These are phyloP conservation scores for Ceratotherium simum DNA, from an alignment of 2,113 vertebrate genomes.

Conservation along the genomic window DNA sequence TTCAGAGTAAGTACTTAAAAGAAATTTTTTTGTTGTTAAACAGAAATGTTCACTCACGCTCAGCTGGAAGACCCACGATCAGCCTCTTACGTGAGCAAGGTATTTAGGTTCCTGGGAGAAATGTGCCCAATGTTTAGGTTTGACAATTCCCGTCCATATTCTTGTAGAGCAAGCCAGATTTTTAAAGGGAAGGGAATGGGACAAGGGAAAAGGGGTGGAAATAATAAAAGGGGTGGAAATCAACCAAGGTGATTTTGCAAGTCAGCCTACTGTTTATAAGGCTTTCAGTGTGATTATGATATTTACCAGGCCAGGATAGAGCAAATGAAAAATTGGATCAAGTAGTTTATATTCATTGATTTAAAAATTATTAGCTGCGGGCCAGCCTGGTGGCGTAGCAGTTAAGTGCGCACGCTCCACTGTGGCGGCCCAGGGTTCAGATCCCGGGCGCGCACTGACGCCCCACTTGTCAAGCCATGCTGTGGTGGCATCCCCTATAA, in stretches of 20 bases:
- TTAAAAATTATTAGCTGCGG: not conserved
- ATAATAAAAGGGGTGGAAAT: not conserved
- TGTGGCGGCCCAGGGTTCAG: too few species aligned
- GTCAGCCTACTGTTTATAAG: not conserved
- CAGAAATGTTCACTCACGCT: slow-evolving; percentile 98
- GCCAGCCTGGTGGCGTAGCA: too few species aligned
- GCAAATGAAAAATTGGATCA: not conserved
- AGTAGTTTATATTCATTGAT: not conserved
- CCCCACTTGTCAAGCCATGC: too few species aligned
- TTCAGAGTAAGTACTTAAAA: slow-evolving; percentile 28
- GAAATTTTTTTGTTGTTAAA: slow-evolving; percentile 70
- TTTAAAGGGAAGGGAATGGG: not conserved
- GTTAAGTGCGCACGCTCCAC: too few species aligned
- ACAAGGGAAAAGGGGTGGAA: too few species aligned
- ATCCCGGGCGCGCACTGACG: too few species aligned
- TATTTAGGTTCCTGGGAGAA: slow-evolving; percentile 75
- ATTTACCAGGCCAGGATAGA: not conserved
- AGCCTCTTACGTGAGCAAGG: slow-evolving; percentile 95
- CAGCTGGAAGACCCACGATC: slow-evolving; percentile 97
- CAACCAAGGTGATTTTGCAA: not conserved
- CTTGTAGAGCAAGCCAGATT: not conserved
- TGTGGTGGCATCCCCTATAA: too few species aligned
- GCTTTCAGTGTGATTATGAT: not conserved
- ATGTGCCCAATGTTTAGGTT: not conserved
- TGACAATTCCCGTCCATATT: not conserved